Evolutionary conservation across 92 coral and sea anemone species (phyloP), one percentile per base, ranked within the genome.

Genomic region (Porites rus): DNA sequence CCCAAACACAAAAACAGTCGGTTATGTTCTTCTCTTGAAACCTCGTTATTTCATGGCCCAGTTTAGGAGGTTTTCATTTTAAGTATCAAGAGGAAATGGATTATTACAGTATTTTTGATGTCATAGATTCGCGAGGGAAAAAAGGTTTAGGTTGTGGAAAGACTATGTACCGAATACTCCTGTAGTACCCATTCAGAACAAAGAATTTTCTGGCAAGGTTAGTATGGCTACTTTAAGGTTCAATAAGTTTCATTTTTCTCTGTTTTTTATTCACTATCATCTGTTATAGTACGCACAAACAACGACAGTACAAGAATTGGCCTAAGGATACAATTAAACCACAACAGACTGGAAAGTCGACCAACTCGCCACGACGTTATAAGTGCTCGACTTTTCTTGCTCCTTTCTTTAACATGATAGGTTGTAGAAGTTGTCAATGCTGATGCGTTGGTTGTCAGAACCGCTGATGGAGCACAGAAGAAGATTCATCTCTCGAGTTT

Each of bases 191-290:
- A 89, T 97, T 82, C 91, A 93, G 77, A 92, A 97, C 78, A 95
- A 94, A 90, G 99, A 97, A 84, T 97, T 93, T 61, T 77, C 97
- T 69, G 99, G 96, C 72, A 97, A 97, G 96, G 99, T 97, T 69
- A 69, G 64, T 82, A 14, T 0, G 10, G 10, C 7, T 14, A 14
- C 24, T 38, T 38, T 38, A 38, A 38, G 46, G 6, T 38, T 4
- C 46, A 38, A 38, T 4, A n/a, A n/a, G n/a, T 38, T 38, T 4
- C 46, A 38, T 38, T 38, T 38, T 38, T 5, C 6, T 38, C 46
- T 38, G 0, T 38, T 4, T 38, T 4, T 38, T 28, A 28, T 28
- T 28, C 31, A 28, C 0, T 58, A 58, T 58, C 0, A 16, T 10
- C 16, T 10, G 16, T 10, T 58, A 58, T 16, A 10, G 62, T 10